These are phyloP conservation scores for Fregata magnificens DNA, from an alignment of 2,113 vertebrate species.

Conservation along the genomic window DNA sequence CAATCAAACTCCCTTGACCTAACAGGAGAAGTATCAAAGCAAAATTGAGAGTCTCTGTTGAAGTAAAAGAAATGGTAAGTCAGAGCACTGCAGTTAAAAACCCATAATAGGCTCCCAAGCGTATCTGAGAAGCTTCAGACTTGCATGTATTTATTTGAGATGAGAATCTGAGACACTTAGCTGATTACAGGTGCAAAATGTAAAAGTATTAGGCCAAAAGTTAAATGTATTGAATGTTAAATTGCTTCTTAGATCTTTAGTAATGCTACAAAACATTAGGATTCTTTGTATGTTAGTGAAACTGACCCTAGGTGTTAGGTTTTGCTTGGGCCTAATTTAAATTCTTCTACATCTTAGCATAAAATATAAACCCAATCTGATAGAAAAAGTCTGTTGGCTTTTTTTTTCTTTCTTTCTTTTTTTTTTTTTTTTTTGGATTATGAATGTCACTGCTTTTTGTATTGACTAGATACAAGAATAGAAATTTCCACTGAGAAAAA, in stretches of 20 bases:
- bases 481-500: background rate
- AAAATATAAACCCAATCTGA: background rate
- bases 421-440: background rate
- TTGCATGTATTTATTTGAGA: background rate
- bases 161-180: background rate
- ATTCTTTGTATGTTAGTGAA: background rate
- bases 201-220: background rate
- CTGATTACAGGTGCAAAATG: background rate
- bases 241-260: background rate
- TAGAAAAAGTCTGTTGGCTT: background rate
- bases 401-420: fast-evolving
- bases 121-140: background rate
- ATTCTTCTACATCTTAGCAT: background rate
- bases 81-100: background rate
- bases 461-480: background rate
- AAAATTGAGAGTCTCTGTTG: background rate
- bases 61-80: background rate
- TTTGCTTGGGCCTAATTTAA: background rate
- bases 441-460: background rate
- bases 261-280: background rate
- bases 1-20: background rate
- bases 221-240: background rate
- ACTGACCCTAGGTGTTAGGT: background rate
- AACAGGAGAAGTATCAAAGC: background rate
- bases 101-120: background rate